These are phyloP conservation scores for Proterorhinus semilunaris DNA, from an alignment of 2,113 vertebrate species.

Conservation along the genomic window DNA sequence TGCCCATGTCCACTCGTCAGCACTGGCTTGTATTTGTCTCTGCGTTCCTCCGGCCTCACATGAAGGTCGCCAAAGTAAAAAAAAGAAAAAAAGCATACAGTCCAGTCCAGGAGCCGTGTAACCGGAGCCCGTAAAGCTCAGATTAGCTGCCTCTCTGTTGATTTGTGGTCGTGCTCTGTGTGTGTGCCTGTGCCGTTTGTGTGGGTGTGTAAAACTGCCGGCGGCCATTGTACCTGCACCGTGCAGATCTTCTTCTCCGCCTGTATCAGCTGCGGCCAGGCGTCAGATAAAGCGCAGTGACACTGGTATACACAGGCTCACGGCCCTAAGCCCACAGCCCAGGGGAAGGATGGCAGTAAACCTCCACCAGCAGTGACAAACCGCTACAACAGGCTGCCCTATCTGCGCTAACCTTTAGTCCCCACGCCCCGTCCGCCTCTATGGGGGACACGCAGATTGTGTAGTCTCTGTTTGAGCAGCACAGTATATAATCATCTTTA, in stretches of 20 bases:
- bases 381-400: background rate
- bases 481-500: too few relatives aligned
- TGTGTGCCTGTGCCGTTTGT: background rate
- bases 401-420: background rate
- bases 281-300: slow-evolving; percentile 17
- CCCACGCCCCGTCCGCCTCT: background rate
- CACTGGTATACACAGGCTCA: background rate
- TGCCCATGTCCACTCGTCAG: slow-evolving; percentile 52
- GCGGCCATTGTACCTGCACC: background rate
- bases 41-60: slow-evolving; percentile 54
- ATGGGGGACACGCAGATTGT: background rate
- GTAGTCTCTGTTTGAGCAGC: too few relatives aligned
- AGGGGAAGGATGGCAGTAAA: background rate
- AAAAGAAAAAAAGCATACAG: slow-evolving; percentile 27
- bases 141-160: background rate
- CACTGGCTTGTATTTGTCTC: slow-evolving; percentile 53
- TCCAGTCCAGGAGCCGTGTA: slow-evolving; percentile 9
- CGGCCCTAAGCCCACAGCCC: slow-evolving; percentile 2
- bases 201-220: background rate
- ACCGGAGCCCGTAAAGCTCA: slow-evolving; percentile 1
- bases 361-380: background rate
- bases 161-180: background rate
- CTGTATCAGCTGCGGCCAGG: background rate
- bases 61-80: slow-evolving; percentile 32
- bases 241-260: background rate